Conservation (phyloP, 2,113 vertebrate genomes). For the Cyanistes caeruleus region DNA sequence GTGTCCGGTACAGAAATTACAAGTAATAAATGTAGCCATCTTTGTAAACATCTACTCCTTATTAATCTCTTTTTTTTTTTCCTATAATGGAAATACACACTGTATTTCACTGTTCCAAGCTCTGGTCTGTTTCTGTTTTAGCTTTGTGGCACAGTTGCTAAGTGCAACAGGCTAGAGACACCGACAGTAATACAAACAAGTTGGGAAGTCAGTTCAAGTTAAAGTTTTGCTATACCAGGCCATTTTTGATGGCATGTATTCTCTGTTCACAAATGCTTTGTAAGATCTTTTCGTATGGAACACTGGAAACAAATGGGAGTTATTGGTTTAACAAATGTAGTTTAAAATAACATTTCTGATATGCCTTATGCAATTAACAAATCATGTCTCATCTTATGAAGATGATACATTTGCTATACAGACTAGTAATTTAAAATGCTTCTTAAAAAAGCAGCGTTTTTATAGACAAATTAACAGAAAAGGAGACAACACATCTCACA, state of each 20-base stretch:
- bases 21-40: constrained; percentile 52
- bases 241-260: constrained; percentile 17
- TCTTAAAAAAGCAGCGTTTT: constrained; percentile 54
- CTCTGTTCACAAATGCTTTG: constrained; percentile 33
- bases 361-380: constrained; percentile 52
- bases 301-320: constrained; percentile 52
- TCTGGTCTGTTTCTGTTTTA: constrained; percentile 60
- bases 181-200: constrained; percentile 31
- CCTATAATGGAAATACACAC: constrained; percentile 42
- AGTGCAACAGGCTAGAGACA: constrained; percentile 51
- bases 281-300: constrained; percentile 47
- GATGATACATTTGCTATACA: constrained; percentile 60
- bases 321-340: constrained; percentile 35
- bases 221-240: constrained; percentile 34
- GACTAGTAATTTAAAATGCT: constrained; percentile 65
- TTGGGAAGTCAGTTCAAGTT: constrained; percentile 41
- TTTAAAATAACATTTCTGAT: constrained; percentile 54
- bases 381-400: constrained; percentile 74
- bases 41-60: constrained; percentile 54
- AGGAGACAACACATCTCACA: constrained; percentile 53
- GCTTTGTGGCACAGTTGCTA: constrained; percentile 67
- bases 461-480: constrained; percentile 62
- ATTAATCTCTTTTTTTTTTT: constrained; percentile 27
- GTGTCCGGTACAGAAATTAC: constrained; percentile 26
- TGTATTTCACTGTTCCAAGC: constrained; percentile 55